Conservation (phyloP, 1,140 invertebrate species). For the Drosophila truncata region DNA sequence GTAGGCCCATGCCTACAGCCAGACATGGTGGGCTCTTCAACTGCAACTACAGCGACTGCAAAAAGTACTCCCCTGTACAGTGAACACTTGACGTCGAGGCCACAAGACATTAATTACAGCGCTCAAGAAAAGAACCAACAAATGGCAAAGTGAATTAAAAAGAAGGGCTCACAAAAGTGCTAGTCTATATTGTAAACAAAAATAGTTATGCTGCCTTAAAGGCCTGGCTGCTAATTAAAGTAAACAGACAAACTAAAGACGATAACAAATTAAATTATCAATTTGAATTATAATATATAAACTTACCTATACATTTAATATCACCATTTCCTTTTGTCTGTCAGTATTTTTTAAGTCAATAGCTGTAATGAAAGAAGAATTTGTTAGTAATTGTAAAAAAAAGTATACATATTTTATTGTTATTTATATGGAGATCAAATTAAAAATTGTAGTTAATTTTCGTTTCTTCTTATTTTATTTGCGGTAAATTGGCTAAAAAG, state of each 20-base stretch:
- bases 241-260: background rate
- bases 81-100: constrained; percentile 46
- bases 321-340: constrained; percentile 4
- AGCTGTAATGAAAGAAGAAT: constrained; percentile 5
- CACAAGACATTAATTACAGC: constrained; percentile 43
- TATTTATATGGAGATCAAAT: background rate
- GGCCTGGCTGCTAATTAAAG: background rate
- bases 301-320: constrained; percentile 21
- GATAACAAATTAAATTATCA: background rate
- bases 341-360: background rate
- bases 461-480: background rate
- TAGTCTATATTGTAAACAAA: background rate
- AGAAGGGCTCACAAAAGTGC: constrained; percentile 2
- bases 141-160: constrained; percentile 27
- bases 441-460: too few species aligned
- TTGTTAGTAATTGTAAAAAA: too few species aligned
- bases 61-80: constrained; percentile 45
- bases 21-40: constrained; percentile 43
- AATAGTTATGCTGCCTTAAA: constrained; percentile 1
- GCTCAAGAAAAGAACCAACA: constrained; percentile 46
- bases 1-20: constrained; percentile 28
- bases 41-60: constrained; percentile 24
- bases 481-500: background rate
- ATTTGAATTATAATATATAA: background rate
- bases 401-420: too few species aligned